phyloP scores from a whole-genome alignment of 2,797 vertebrate species.

The Pterois miles region DNA sequence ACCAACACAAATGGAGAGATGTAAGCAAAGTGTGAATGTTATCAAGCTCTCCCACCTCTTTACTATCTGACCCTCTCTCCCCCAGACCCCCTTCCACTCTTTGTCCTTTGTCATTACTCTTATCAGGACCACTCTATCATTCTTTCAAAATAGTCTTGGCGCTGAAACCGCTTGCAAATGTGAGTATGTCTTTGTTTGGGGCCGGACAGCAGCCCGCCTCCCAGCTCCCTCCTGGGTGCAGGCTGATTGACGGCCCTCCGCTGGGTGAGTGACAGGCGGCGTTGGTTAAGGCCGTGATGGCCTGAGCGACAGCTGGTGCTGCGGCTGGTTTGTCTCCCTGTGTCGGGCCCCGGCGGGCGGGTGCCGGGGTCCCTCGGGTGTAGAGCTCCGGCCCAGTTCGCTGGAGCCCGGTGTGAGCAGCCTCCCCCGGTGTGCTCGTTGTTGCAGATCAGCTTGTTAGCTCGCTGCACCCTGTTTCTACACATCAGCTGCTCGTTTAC shows the following conservation, averaged over 20 bases:
- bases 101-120: constrained; percentile 82
- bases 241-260: constrained; percentile 83
- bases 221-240: constrained; percentile 75
- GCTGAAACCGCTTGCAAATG: constrained; percentile 83
- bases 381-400: constrained; percentile 43
- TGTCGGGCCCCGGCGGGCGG: constrained; percentile 14
- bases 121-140: constrained; percentile 86
- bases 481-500: background rate
- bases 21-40: constrained; percentile 83
- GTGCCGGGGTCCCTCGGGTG: constrained; percentile 31
- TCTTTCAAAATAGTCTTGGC: constrained; percentile 76
- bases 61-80: constrained; percentile 66
- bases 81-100: constrained; percentile 66
- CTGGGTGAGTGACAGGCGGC: constrained; percentile 86
- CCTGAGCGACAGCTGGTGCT: constrained; percentile 73
- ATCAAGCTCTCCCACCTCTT: constrained; percentile 82
- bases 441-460: constrained; percentile 59
- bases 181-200: constrained; percentile 83
- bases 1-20: constrained; percentile 79
- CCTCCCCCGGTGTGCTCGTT: constrained; percentile 37
- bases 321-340: constrained; percentile 26
- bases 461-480: constrained; percentile 7
- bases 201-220: constrained; percentile 68
- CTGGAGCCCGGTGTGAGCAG: constrained; percentile 25
- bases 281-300: constrained; percentile 71